phyloP scores from a whole-genome alignment of 2,888 invertebrate species.

The Acanthoscelides obtectus region DNA sequence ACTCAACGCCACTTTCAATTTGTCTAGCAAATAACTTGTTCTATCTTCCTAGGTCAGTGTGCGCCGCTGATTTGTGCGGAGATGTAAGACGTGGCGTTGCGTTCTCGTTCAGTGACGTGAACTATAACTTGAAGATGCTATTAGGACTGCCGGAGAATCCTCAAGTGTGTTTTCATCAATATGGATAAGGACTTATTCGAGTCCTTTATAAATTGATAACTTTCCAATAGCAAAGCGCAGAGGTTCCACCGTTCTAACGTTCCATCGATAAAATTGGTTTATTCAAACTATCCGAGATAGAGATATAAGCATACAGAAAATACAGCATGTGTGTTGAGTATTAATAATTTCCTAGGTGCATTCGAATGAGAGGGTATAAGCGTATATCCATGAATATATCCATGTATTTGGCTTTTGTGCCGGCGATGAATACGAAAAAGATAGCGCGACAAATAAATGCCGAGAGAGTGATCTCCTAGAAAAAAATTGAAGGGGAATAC shows the following conservation, averaged over 20 bases:
- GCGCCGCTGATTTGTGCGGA: neutral
- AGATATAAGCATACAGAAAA: neutral
- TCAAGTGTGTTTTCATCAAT: neutral
- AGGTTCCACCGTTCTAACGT: neutral
- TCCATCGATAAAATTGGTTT: neutral
- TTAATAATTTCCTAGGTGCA: neutral
- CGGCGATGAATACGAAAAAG: neutral
- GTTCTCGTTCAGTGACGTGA: neutral
- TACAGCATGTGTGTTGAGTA: neutral
- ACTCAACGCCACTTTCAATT: too few species aligned
- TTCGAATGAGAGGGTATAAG: neutral
- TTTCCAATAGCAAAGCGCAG: neutral
- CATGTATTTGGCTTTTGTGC: neutral
- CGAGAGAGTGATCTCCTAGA: neutral
- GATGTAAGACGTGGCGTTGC: neutral
- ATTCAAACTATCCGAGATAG: neutral
- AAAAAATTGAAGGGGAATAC: neutral
- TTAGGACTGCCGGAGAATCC: neutral
- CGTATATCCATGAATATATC: neutral
- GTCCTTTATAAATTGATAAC: neutral
- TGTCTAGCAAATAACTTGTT: too few species aligned
- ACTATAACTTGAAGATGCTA: neutral
- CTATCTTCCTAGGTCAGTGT: too few species aligned
- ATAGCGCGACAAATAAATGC: neutral
- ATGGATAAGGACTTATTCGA: neutral